phyloP scores from a whole-genome alignment of 37 sponge, comb jelly and placozoan genomes.

The Halisarca cf. caerulea region DNA sequence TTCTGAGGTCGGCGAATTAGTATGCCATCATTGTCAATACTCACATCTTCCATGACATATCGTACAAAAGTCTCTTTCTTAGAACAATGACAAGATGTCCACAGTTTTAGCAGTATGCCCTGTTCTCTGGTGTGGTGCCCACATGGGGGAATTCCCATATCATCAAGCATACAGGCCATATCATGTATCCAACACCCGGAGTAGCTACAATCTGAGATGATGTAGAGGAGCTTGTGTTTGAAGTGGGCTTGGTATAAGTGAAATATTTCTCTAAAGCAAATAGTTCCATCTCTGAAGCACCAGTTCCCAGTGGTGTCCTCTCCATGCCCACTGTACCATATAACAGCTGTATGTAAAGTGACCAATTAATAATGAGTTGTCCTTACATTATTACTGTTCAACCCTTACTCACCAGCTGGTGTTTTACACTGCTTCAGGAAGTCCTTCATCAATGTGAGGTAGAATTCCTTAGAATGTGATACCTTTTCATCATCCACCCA shows the following conservation, averaged over 20 bases:
- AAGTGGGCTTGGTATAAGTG: conserved; percentile 34
- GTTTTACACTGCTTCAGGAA: conserved; percentile 10
- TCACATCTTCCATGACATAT: conserved; percentile 4
- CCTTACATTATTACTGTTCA: background rate
- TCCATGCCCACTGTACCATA: conserved; percentile 59
- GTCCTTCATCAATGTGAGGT: conserved; percentile 20
- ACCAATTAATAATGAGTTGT: background rate
- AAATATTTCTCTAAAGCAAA: conserved; percentile 60
- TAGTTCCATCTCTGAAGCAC: conserved; percentile 60
- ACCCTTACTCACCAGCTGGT: conserved; percentile 8
- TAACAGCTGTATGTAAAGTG: conserved; percentile 25
- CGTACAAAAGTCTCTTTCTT: background rate
- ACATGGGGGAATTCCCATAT: conserved; percentile 46
- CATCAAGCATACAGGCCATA: conserved; percentile 27
- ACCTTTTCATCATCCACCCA: conserved; percentile 26
- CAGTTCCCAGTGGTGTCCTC: conserved; percentile 53
- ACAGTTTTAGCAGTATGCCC: conserved; percentile 44
- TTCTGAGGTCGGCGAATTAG: background rate
- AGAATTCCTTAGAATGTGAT: conserved; percentile 15
- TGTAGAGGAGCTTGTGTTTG: conserved; percentile 31
- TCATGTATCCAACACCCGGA: conserved; percentile 37
- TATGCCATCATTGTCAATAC: background rate
- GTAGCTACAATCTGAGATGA: conserved; percentile 52
- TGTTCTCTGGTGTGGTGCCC: conserved; percentile 49
- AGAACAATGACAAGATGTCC: conserved; percentile 12